These are phyloP conservation scores for Scomberomorus guttatus DNA, from an alignment of 2,797 vertebrate genomes.

Conservation along the genomic window DNA sequence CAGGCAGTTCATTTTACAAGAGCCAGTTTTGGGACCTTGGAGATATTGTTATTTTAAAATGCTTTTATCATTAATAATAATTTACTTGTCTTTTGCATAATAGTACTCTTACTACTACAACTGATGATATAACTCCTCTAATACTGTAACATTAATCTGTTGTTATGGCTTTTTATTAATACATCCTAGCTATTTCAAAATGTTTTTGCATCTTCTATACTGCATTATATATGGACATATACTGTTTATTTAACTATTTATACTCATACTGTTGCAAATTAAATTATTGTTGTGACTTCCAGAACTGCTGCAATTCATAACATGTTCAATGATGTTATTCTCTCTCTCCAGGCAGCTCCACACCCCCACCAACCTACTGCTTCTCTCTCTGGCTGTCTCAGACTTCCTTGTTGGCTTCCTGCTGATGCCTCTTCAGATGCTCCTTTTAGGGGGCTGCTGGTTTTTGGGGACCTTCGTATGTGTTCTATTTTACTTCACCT, in stretches of 20 bases:
- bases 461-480: slow-evolving; percentile 24
- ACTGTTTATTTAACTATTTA: background rate
- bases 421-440: slow-evolving; percentile 23
- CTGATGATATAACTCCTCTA: background rate
- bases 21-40: background rate
- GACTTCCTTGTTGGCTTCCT: slow-evolving; percentile 54
- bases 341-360: slow-evolving; percentile 53
- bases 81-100: background rate
- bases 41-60: background rate
- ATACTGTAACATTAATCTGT: background rate
- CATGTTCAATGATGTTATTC: slow-evolving; percentile 9
- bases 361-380: slow-evolving; percentile 53
- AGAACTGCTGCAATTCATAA: background rate
- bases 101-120: background rate
- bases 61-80: too few species aligned
- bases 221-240: background rate
- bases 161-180: background rate
- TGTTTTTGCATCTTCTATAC: background rate
- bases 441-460: slow-evolving; percentile 36
- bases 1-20: background rate
- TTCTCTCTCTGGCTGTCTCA: slow-evolving; percentile 58
- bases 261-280: background rate
- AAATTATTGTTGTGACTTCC: background rate
- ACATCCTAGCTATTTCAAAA: background rate
- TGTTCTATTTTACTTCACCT: slow-evolving; percentile 21